These are phyloP conservation scores for Trichogramma evanescens DNA, from an alignment of 2,888 invertebrate species.

Conservation along the genomic window DNA sequence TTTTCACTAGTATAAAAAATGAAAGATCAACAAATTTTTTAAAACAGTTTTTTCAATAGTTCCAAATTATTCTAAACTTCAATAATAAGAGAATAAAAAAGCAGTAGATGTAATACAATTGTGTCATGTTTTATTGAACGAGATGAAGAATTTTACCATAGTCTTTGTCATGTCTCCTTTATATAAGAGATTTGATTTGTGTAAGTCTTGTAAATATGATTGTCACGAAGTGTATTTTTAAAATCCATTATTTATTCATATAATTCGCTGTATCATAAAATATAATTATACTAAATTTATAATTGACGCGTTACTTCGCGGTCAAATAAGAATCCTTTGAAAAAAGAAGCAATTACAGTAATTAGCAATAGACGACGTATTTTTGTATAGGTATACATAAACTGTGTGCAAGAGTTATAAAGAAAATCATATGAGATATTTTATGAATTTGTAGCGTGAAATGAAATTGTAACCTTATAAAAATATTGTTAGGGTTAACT, in stretches of 20 bases:
- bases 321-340: slow-evolving; percentile 20
- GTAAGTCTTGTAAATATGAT: slow-evolving; percentile 47
- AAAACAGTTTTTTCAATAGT: background rate
- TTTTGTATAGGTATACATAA: slow-evolving; percentile 21
- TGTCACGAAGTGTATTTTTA: slow-evolving; percentile 35
- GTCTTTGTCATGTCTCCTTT: slow-evolving; percentile 17
- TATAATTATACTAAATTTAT: slow-evolving; percentile 10
- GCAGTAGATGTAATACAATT: slow-evolving; percentile 34
- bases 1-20: background rate
- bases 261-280: slow-evolving; percentile 41
- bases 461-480: slow-evolving; percentile 16
- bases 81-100: slow-evolving; percentile 26
- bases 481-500: slow-evolving; percentile 2
- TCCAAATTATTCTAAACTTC: background rate
- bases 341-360: slow-evolving; percentile 26
- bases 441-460: slow-evolving; percentile 1
- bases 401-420: slow-evolving; percentile 22
- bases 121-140: slow-evolving; percentile 35
- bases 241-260: slow-evolving; percentile 33
- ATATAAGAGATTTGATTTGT: slow-evolving; percentile 36
- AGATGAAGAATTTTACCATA: slow-evolving; percentile 21
- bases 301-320: slow-evolving; percentile 41
- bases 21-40: background rate
- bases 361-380: slow-evolving; percentile 29
- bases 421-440: slow-evolving; percentile 1